Base-by-base conservation (phyloP, 2,113 vertebrate genomes). In the Poeciliopsis retropinna region DNA sequence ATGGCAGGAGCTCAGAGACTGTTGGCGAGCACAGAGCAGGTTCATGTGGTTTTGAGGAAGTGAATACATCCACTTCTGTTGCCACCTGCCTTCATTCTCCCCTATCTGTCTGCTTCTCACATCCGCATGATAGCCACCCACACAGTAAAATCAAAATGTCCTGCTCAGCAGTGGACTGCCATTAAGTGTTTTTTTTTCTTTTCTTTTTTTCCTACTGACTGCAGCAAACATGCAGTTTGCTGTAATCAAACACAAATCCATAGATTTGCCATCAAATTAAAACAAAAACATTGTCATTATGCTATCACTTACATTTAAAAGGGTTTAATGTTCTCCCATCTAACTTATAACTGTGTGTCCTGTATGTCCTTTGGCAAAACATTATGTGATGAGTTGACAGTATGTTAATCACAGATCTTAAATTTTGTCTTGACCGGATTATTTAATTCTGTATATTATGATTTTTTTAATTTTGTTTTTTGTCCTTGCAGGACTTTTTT, bases 81-180 rank as follows among this genome's bases (percentile, higher is more conserved):
- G 82, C 76, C 74, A 67, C 37, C 76, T 84, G 73, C 54, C 75
- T 64, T 70, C 66, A 39, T 64, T 73, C 41, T 64, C 47, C 34
- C 71, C 61, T 32, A 28, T 86, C 84, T 85, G 61, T 84, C 81
- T 85, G 61, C 66, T 54, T 72, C 13, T 54, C 19, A 70, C 67
- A 70, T 70, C 67, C 67, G 51, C 68, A 34, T 37, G 30, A 25
- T 34, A 32, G 14, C 68, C 51, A 37, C 90, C 87, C 84, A 86
- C 88, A 77, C 72, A 11, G 51, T 47, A 31, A 77, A 77, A 85
- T 72, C 17, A 76, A 88, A 88, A 87, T 82, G 87, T 81, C 87
- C 73, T 69, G n/a, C 32, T 28, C 54, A 27, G 67, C 30, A 34
- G 13, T 14, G n/a, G n/a, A 47, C 44, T 47, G 44, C 44, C 44